These are phyloP conservation scores for Taurulus bubalis DNA, from an alignment of 2,113 vertebrate genomes.

Conservation along the genomic window DNA sequence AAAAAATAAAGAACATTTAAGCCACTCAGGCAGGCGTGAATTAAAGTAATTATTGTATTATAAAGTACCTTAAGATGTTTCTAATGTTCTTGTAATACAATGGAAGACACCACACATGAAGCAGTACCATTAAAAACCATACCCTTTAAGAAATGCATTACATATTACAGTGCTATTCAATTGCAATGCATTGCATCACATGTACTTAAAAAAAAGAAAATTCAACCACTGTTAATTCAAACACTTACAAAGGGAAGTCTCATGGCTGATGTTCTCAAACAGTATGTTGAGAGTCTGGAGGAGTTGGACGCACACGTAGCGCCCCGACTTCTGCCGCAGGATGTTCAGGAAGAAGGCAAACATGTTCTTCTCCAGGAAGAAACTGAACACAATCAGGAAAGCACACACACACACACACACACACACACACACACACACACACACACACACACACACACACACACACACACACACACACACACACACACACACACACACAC, in stretches of 20 bases:
- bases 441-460: too few relatives aligned
- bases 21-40: too few relatives aligned
- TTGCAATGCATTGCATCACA: background rate
- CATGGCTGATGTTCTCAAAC: slow-evolving; percentile 98
- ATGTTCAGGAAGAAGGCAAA: slow-evolving; percentile 99
- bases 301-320: slow-evolving; percentile 98
- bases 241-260: slow-evolving; percentile 96
- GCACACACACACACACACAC: slow-evolving; percentile 11
- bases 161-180: background rate
- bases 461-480: too few relatives aligned
- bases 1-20: background rate
- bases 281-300: slow-evolving; percentile 98
- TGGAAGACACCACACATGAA: background rate
- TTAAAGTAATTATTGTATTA: background rate
- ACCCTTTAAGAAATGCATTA: background rate
- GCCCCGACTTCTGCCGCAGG: slow-evolving; percentile 96
- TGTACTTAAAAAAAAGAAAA: too few relatives aligned
- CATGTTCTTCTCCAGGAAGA: slow-evolving; percentile 99
- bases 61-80: background rate
- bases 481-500: too few relatives aligned
- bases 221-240: background rate
- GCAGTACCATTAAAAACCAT: background rate
- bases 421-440: too few relatives aligned
- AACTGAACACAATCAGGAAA: slow-evolving; percentile 79
- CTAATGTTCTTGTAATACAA: background rate